phyloP scores from a whole-genome alignment of 2,113 vertebrate genomes.

The Pithys albifrons region DNA sequence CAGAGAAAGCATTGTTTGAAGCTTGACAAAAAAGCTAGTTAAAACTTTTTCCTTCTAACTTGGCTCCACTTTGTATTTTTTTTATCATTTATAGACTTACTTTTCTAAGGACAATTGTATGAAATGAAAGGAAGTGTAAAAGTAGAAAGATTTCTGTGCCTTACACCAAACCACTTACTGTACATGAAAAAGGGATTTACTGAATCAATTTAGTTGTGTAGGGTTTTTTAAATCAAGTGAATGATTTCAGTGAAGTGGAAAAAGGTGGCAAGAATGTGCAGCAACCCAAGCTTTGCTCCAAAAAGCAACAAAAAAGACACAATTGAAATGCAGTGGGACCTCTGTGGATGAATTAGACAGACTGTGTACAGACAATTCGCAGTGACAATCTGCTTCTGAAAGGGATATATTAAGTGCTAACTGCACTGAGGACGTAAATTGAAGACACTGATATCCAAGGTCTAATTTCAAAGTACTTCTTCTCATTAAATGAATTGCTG shows the following conservation, averaged over 20 bases:
- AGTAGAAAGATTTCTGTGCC: conserved; percentile 66
- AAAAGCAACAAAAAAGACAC: conserved; percentile 64
- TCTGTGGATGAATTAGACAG: conserved; percentile 61
- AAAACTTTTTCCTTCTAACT: conserved; percentile 63
- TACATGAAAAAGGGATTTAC: conserved; percentile 72
- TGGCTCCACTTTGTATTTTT: conserved; percentile 52
- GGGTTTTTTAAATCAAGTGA: conserved; percentile 69
- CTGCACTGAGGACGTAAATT: conserved; percentile 53
- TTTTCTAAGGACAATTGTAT: conserved; percentile 68
- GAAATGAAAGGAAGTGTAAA: conserved; percentile 70
- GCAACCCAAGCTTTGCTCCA: conserved; percentile 55
- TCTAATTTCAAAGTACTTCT: conserved; percentile 70
- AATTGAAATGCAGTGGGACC: conserved; percentile 68
- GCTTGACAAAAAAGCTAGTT: conserved; percentile 59
- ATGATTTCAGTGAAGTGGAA: conserved; percentile 64
- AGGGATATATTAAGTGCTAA: conserved; percentile 66
- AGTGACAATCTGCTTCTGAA: conserved; percentile 66
- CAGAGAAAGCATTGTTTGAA: conserved; percentile 61
- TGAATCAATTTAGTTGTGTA: conserved; percentile 69
- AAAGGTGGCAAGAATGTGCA: conserved; percentile 64
- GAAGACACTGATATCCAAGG: conserved; percentile 65
- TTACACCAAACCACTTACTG: conserved; percentile 68
- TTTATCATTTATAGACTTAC: conserved; percentile 63
- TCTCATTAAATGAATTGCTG: conserved; percentile 63
- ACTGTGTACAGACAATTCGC: conserved; percentile 61